Conservation (phyloP, 2,797 vertebrate genomes). For the Erethizon dorsatum region DNA sequence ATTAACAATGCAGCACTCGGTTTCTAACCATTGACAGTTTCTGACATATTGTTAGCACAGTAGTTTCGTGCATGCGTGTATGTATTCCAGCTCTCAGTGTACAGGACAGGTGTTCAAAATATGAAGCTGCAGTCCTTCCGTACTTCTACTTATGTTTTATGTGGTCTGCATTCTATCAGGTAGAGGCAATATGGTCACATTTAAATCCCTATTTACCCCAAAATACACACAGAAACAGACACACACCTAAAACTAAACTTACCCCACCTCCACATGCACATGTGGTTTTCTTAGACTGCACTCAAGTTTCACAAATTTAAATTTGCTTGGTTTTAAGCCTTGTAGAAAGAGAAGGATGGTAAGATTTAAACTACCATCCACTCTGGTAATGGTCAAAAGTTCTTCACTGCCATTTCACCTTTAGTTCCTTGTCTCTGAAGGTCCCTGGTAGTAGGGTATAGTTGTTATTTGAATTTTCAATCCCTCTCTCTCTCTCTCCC, state of each 20-base stretch:
- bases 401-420: neutral
- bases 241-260: neutral
- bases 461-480: neutral
- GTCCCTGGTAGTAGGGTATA: neutral
- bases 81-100: neutral
- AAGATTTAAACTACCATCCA: neutral
- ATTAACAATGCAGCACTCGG: neutral
- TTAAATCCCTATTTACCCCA: neutral
- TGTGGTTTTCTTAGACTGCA: neutral
- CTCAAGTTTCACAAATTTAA: neutral
- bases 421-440: neutral
- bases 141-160: neutral
- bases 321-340: neutral
- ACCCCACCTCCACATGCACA: neutral
- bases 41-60: neutral
- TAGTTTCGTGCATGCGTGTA: neutral
- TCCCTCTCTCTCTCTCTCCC: neutral
- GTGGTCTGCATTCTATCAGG: neutral
- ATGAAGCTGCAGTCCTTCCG: neutral
- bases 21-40: neutral
- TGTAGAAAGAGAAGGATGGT: neutral
- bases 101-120: neutral
- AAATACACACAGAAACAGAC: neutral
- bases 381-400: neutral
- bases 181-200: neutral